Evolutionary conservation across 2,888 invertebrate genomes (phyloP).

Genomic region (Ctena decussata): DNA sequence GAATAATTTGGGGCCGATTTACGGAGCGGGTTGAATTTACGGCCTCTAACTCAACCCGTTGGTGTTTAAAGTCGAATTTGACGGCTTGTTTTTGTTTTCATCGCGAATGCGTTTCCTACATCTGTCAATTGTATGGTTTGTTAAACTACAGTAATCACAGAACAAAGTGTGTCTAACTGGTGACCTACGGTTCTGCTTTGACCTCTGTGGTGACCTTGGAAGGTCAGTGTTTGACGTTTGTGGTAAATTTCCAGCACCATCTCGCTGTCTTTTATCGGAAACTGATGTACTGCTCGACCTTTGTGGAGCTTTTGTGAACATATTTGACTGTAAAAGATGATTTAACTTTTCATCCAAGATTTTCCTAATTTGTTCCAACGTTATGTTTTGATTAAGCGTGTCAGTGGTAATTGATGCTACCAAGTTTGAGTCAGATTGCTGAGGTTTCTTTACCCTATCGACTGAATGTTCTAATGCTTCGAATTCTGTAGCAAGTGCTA

Average conservation of each 20-base stretch:
- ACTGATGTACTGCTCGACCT: background rate
- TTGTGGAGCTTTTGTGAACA: background rate
- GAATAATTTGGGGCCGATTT: background rate
- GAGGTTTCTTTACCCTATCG: background rate
- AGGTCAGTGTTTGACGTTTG: background rate
- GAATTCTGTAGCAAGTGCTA: slow-evolving; percentile 7
- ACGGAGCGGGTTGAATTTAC: background rate
- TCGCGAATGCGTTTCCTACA: background rate
- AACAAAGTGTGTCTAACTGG: background rate
- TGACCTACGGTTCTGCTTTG: background rate
- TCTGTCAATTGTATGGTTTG: background rate
- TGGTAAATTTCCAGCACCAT: background rate
- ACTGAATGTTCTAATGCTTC: background rate
- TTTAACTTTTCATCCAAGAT: background rate
- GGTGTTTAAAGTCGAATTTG: background rate
- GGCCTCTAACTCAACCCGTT: background rate
- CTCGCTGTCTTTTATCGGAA: background rate
- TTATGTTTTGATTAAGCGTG: background rate
- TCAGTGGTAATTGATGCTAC: background rate
- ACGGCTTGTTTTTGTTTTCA: background rate
- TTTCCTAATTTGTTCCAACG: background rate
- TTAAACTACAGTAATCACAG: background rate
- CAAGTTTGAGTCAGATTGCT: background rate
- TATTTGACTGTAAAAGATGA: background rate
- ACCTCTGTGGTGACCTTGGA: background rate